Evolutionary conservation across 2,888 invertebrate genomes (phyloP).

Genomic region (Griposia aprilina): DNA sequence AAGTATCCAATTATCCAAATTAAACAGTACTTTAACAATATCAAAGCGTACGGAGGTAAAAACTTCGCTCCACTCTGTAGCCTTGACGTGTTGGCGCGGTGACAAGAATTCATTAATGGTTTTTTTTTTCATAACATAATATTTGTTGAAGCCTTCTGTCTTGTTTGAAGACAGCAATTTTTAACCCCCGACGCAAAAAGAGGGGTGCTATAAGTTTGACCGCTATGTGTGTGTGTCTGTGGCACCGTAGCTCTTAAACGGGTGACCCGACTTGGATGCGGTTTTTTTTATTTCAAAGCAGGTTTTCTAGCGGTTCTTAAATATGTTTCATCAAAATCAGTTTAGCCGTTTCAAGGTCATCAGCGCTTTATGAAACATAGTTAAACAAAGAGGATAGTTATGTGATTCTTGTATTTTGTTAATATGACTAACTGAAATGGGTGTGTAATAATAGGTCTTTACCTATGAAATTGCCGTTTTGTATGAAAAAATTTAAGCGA

Average conservation of each 20-base stretch:
- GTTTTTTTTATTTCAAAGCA: too few species aligned
- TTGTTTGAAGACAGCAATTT: slow-evolving; percentile 6
- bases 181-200: too few species aligned
- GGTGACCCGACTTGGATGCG: too few species aligned
- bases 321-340: too few species aligned
- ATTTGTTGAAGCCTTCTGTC: slow-evolving; percentile 18
- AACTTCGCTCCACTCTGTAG: slow-evolving; percentile 51
- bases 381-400: background rate
- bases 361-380: background rate
- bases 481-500: too few species aligned
- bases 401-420: background rate
- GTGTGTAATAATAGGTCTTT: too few species aligned
- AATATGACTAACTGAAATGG: background rate
- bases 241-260: too few species aligned
- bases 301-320: too few species aligned
- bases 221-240: too few species aligned
- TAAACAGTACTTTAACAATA: slow-evolving; percentile 58
- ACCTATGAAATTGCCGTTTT: too few species aligned
- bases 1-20: slow-evolving; percentile 61
- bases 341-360: too few species aligned
- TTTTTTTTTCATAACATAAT: slow-evolving; percentile 40
- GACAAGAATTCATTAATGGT: slow-evolving; percentile 71
- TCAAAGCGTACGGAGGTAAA: slow-evolving; percentile 59
- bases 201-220: too few species aligned
- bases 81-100: slow-evolving; percentile 68